Percentiles rank a stretch among this genome's conserved stretches.
phyloP scores from a whole-genome alignment of 2,113 vertebrate species.

The Pan paniscus region DNA sequence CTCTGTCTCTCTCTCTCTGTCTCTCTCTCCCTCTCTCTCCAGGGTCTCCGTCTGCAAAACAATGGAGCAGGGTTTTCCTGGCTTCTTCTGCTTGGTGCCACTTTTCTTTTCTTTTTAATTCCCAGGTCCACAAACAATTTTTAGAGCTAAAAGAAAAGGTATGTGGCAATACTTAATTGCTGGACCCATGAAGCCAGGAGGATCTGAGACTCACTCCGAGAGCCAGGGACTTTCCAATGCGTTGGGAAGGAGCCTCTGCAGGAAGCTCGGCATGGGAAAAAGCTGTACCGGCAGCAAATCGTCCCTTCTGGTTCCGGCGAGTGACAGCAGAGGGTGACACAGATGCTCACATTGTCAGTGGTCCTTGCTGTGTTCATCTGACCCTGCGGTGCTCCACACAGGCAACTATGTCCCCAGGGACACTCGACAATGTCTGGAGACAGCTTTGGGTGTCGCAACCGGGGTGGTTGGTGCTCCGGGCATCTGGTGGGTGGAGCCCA shows the following conservation, averaged over 20 bases:
- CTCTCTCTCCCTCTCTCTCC: too few species aligned
- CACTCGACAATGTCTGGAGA: background rate
- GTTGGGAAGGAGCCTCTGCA: background rate
- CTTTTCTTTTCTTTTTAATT: background rate
- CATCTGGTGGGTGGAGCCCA: too few species aligned
- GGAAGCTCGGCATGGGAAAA: rapidly evolving
- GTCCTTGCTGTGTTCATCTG: too few species aligned
- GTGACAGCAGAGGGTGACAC: too few species aligned
- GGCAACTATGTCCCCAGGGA: rapidly evolving
- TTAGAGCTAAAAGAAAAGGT: background rate
- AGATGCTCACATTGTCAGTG: rapidly evolving
- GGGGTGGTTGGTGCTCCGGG: rapidly evolving
- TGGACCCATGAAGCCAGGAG: background rate
- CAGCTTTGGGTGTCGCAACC: background rate
- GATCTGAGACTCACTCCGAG: background rate
- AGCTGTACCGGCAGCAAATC: rapidly evolving
- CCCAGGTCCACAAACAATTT: background rate
- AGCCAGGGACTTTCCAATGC: conserved; percentile 25
- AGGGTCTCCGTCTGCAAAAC: background rate
- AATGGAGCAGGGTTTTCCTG: background rate
- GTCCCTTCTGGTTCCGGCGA: rapidly evolving
- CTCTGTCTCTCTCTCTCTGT: too few species aligned
- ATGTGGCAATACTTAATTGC: background rate
- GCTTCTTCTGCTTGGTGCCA: background rate
- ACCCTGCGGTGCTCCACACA: rapidly evolving